Evolutionary conservation across 2,113 vertebrate genomes (phyloP).

Genomic region (Chaetura pelagica): DNA sequence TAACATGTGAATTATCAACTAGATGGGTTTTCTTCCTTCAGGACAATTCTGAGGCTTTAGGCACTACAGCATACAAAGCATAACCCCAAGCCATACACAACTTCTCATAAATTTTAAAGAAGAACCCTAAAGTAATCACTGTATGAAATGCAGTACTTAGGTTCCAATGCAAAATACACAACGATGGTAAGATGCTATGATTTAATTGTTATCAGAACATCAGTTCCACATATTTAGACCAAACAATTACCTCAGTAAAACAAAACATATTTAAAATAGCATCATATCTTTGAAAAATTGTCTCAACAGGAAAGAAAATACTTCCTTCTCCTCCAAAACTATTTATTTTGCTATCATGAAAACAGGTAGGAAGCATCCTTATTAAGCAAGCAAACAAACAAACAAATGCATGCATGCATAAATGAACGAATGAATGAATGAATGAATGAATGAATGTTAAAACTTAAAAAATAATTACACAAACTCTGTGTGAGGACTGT

Average conservation of each 20-base stretch:
- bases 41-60: not conserved
- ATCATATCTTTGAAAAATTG: not conserved
- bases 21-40: not conserved
- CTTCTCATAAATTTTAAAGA: not conserved
- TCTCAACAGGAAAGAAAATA: not conserved
- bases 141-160: not conserved
- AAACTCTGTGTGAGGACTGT: not conserved
- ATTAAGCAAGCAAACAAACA: too few relatives aligned
- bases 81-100: not conserved
- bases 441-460: not conserved
- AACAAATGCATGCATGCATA: not conserved
- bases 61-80: rapidly evolving
- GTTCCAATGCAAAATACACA: not conserved
- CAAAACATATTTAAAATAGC: not conserved
- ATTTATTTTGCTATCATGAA: not conserved
- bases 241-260: not conserved
- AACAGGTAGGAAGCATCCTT: not conserved
- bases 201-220: not conserved
- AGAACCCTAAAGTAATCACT: not conserved
- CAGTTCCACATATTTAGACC: not conserved
- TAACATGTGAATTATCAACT: not conserved
- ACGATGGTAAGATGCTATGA: not conserved
- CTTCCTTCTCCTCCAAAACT: not conserved
- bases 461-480: not conserved
- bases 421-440: not conserved